phyloP scores from a whole-genome alignment of 2,888 invertebrate genomes.

The Pollenia angustigena region DNA sequence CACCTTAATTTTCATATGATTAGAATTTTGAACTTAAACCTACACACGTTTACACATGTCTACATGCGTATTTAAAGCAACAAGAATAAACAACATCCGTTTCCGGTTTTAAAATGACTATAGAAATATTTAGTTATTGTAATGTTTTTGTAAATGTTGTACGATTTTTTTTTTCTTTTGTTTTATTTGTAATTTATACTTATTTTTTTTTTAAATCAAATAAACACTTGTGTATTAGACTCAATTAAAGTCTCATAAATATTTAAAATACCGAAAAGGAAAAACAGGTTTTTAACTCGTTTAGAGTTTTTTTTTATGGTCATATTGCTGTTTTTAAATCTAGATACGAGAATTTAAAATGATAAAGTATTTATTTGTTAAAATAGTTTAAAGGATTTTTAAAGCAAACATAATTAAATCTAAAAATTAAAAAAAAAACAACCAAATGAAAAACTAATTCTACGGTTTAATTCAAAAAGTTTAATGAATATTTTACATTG shows the following conservation, averaged over 20 bases:
- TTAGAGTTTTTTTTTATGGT: background rate
- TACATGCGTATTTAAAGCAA: no score
- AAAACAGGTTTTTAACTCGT: background rate
- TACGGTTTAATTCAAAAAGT: no score
- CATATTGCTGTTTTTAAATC: background rate
- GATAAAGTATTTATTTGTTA: no score
- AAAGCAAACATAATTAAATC: no score
- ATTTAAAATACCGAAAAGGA: constrained; percentile 13
- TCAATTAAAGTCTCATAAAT: constrained; percentile 41
- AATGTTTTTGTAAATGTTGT: constrained; percentile 7
- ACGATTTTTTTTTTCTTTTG: background rate
- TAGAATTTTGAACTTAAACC: background rate
- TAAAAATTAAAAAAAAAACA: no score
- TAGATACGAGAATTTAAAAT: no score
- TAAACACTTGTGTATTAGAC: background rate
- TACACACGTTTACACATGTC: background rate
- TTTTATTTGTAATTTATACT: background rate
- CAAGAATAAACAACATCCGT: constrained; percentile 54
- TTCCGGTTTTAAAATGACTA: constrained; percentile 67
- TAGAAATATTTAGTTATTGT: constrained; percentile 10
- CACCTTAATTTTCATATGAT: background rate
- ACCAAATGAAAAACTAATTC: no score
- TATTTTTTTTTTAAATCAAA: background rate
- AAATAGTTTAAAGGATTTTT: no score
- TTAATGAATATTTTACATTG: no score